A percentile compares a stretch with the other conserved stretches of the same genome.
Conservation (phyloP, 2,888 invertebrate species). For the Nebria salina region DNA sequence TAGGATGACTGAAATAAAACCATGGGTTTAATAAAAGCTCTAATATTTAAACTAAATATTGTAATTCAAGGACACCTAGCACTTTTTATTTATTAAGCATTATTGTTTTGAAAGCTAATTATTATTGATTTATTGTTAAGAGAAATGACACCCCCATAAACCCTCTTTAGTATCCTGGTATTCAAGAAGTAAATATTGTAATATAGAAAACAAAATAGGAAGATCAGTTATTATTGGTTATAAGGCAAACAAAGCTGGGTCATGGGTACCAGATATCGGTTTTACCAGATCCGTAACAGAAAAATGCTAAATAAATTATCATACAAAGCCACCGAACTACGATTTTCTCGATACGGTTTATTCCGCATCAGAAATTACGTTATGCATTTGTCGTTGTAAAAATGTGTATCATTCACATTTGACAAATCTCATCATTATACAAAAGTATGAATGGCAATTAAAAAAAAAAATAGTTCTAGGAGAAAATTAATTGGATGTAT, state of each 20-base stretch:
- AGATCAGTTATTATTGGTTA: background rate
- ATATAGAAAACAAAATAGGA: background rate
- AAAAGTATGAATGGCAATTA: background rate
- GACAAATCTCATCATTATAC: background rate
- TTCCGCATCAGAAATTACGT: background rate
- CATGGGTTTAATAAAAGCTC: no score
- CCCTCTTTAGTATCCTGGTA: background rate
- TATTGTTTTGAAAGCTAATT: no score
- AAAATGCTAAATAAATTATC: background rate
- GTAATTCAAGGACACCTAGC: background rate
- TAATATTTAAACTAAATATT: background rate
- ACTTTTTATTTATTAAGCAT: no score
- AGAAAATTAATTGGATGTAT: constrained; percentile 1
- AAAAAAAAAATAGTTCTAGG: background rate
- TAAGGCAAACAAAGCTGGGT: background rate
- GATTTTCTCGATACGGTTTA: no score
- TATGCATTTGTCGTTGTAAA: background rate
- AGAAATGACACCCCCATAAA: background rate
- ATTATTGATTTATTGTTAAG: no score
- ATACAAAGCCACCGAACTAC: no score
- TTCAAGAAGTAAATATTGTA: background rate
- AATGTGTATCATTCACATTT: background rate
- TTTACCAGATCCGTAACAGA: background rate
- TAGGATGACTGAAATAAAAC: no score
- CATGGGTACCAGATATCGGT: background rate